Base-by-base conservation (phyloP, 2,113 vertebrate species). In the Ivindomyrus marchei region DNA sequence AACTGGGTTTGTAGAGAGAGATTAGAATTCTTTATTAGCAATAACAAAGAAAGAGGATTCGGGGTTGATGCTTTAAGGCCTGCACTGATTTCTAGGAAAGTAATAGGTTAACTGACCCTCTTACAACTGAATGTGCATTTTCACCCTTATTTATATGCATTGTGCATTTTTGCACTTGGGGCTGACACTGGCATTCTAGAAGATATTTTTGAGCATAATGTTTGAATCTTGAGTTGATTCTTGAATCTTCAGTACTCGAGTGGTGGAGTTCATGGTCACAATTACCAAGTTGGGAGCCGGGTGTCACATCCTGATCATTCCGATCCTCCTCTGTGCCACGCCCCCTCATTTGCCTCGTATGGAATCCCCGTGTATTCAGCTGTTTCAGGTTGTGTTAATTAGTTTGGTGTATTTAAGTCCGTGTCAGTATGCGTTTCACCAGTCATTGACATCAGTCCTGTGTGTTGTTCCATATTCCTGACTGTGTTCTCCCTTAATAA, bases 11-110 rank as follows among this genome's bases (percentile, higher is more conserved):
- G 70, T 6, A 84, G 21, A 89, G 74, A 36, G 88, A 89, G 88
- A 89, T 89, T 56, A 53, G 56, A 58, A 58, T 89, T 52, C 77
- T 89, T 83, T 89, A 89, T 89, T 89, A 89, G 88, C 88, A 89
- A 89, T 74, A 49, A 36, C 88, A 84, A 56, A 84, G 74, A 84
- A 89, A 84, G 50, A 58, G 53, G 50, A 46, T 83, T 83, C 5
- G 11, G 0, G 9, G 11, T 13, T 39, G 3, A 6, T 83, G 77
- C 0, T 45, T 36, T 83, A 19, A 83, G 77, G 77, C 77, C 39
- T 83, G 15, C 39, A 21, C 27, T 45, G 31, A 19, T 83, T 36
- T 15, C 13, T 45, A 15, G 39, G 36, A 17, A 36, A 83, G 39
- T 45, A 83, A 4, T 42, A 83, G 77, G 36, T 45, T 36, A 83